Conservation (phyloP, 2,113 vertebrate species). For the Sterrhoptilus dennistouni region DNA sequence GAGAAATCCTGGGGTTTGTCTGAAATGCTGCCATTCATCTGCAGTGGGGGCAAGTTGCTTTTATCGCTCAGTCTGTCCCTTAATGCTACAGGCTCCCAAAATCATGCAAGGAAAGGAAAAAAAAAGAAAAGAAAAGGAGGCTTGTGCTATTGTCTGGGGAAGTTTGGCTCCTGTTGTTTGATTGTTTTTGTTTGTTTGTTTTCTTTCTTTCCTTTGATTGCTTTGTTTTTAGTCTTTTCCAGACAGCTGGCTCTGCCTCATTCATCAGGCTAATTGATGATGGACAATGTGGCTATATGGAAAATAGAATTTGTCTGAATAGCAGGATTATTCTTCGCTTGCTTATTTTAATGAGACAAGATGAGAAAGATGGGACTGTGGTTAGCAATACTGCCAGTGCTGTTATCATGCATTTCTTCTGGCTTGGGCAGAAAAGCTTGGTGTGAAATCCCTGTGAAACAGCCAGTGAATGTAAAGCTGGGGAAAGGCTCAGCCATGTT, state of each 20-base stretch:
- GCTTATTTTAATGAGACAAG: not conserved
- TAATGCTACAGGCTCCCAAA: not conserved
- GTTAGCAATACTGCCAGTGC: not conserved
- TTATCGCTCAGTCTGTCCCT: not conserved
- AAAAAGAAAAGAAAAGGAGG: not conserved
- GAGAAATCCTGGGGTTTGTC: not conserved
- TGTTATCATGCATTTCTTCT: not conserved
- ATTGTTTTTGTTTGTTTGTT: slow-evolving; percentile 11
- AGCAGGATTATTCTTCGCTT: not conserved
- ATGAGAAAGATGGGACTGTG: not conserved
- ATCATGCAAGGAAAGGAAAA: not conserved
- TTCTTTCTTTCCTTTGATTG: not conserved
- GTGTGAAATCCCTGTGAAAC: not conserved
- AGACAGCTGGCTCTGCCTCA: slow-evolving; percentile 23
- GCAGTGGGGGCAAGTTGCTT: not conserved
- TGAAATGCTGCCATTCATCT: not conserved
- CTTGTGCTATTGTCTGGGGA: not conserved
- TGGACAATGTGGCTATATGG: not conserved
- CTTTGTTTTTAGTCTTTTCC: slow-evolving; percentile 19
- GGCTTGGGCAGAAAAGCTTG: not conserved
- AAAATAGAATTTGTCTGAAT: slow-evolving; percentile 20
- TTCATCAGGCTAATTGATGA: slow-evolving; percentile 42
- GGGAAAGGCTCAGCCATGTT: not conserved
- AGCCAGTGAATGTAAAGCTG: not conserved
- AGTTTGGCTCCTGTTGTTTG: not conserved